These are phyloP conservation scores for Drosophila macrospina DNA, from an alignment of 2,888 invertebrate species.

Conservation along the genomic window DNA sequence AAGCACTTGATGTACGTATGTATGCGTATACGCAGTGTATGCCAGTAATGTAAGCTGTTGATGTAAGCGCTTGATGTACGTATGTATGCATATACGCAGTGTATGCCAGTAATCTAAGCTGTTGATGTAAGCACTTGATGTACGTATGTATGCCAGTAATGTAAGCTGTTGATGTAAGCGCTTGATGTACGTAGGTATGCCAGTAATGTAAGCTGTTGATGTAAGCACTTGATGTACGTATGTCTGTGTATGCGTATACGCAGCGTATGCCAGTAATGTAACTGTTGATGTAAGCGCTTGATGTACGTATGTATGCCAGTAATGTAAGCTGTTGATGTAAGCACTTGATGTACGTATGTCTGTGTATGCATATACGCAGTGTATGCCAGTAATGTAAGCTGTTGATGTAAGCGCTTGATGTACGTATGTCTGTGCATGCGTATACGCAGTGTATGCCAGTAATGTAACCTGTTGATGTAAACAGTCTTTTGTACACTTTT, in stretches of 20 bases:
- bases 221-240: too few species aligned
- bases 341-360: too few species aligned
- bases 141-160: conserved; percentile 9
- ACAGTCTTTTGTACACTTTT: conserved; percentile 19
- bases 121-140: neutral
- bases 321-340: neutral
- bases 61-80: neutral
- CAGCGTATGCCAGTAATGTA: conserved; percentile 8
- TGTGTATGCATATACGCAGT: conserved; percentile 55
- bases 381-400: conserved; percentile 4
- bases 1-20: too few species aligned
- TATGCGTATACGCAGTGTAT: conserved; percentile 50
- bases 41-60: neutral
- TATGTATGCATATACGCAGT: conserved; percentile 55
- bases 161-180: neutral
- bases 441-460: conserved; percentile 15
- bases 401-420: neutral
- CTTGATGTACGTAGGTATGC: conserved; percentile 34
- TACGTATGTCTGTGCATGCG: too few species aligned
- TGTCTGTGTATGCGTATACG: conserved; percentile 62
- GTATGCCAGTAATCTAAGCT: conserved; percentile 5
- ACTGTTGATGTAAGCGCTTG: neutral
- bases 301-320: conserved; percentile 8
- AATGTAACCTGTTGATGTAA: neutral
- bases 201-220: neutral